Conservation (phyloP, 2,797 vertebrate species). For the Epinephelus coioides region DNA sequence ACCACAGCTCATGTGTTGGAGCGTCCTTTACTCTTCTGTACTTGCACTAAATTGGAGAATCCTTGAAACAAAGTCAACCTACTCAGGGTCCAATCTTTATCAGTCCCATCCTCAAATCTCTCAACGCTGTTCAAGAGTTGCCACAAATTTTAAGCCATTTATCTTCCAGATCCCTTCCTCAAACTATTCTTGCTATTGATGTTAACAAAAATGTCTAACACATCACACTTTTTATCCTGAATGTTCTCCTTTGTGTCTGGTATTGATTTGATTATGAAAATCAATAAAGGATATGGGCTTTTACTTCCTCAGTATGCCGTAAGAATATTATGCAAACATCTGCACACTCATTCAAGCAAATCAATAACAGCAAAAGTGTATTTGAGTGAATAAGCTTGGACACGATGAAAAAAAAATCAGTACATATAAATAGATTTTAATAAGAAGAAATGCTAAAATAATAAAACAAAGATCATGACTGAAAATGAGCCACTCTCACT, state of each 20-base stretch:
- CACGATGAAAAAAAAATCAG: constrained; percentile 3
- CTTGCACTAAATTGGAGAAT: too few relatives aligned
- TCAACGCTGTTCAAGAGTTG: too few relatives aligned
- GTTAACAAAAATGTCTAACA: neutral
- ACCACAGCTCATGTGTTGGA: too few relatives aligned
- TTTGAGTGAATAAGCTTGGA: neutral
- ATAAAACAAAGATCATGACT: neutral
- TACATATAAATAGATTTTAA: neutral
- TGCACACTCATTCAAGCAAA: neutral
- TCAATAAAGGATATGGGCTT: constrained; percentile 55
- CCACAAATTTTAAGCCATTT: too few relatives aligned
- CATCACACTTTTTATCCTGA: constrained; percentile 9
- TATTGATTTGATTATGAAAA: constrained; percentile 58
- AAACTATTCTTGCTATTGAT: neutral
- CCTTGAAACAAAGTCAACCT: too few relatives aligned
- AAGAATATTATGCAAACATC: constrained; percentile 31
- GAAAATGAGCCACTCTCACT: neutral
- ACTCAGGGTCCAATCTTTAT: too few relatives aligned
- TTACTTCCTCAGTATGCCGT: constrained; percentile 24
- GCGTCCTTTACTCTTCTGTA: too few relatives aligned
- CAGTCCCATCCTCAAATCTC: too few relatives aligned
- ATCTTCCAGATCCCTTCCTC: too few relatives aligned
- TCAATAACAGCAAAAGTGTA: neutral
- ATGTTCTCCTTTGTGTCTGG: constrained; percentile 35
- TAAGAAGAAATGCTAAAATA: neutral